These are phyloP conservation scores for Potorous gilbertii DNA, from an alignment of 2,797 vertebrate species.

Conservation along the genomic window DNA sequence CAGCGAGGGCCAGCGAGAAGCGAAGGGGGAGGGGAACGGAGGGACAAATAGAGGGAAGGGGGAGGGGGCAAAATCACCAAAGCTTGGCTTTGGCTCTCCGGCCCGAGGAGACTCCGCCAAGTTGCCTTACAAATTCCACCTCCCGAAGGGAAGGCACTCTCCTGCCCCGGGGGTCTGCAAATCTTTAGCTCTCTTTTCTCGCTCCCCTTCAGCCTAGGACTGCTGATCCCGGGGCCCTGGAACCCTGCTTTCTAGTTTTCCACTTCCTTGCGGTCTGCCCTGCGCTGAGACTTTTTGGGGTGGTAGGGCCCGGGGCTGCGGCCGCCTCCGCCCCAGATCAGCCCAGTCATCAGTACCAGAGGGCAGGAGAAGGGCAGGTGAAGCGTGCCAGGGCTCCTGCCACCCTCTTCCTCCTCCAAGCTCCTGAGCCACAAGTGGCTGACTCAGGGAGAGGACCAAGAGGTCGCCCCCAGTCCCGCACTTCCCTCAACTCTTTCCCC, in stretches of 20 bases:
- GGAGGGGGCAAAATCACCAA: background rate
- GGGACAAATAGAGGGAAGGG: background rate
- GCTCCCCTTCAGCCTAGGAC: background rate
- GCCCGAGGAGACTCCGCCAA: background rate
- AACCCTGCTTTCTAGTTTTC: background rate
- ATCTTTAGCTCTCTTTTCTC: background rate
- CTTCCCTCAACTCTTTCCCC: background rate
- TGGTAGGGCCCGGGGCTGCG: background rate
- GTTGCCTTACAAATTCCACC: background rate
- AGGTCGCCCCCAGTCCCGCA: background rate
- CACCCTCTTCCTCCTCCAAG: background rate
- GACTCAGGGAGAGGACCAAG: background rate
- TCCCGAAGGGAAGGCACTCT: background rate
- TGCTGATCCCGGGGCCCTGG: background rate
- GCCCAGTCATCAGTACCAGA: background rate
- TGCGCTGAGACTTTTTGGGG: background rate
- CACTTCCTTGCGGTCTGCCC: background rate
- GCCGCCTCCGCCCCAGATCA: background rate
- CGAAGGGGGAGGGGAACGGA: background rate
- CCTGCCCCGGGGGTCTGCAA: background rate
- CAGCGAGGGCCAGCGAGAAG: background rate
- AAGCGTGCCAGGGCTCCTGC: background rate
- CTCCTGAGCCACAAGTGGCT: background rate
- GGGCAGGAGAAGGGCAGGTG: background rate
- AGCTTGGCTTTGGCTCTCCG: rapidly evolving